Evolutionary conservation across 2,113 vertebrate species (phyloP), one percentile per base, ranked within the genome.

Genomic region (Elephas maximus): DNA sequence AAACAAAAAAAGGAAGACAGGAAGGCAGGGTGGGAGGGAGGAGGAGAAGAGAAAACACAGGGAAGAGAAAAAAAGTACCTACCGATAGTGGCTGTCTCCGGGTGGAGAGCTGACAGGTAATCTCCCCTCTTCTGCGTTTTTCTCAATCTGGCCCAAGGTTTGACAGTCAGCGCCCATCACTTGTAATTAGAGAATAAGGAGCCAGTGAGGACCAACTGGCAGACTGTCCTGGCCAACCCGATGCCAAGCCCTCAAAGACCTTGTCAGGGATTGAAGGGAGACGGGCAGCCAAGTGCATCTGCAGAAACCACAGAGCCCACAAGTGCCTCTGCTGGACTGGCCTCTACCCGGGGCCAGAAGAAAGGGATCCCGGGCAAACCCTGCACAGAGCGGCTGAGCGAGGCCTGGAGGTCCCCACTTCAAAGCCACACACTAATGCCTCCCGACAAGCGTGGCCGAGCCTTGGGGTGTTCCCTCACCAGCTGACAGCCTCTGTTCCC

Each of bases 401-500:
- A 81, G 93, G 76, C 76, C 79, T 1, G 0, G 89, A 91, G 90
- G 93, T 89, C 83, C 92, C 87, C 65, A 91, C 96, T 97, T 98
- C 95, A 97, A 97, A 97, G 96, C 87, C 92, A 80, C 87, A 30
- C 20, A 2, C 83, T 97, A 96, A 97, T 97, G 97, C 80, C 92
- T 97, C 96, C 90, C 23, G 87, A 97, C 96, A 96, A 97, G 93
- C 95, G 14, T 96, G 93, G 96, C 96, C 0, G 37, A 95, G 92
- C 92, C 78, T 85, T 0, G 7, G 91, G 83, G 76, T 94, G 45
- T 90, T 91, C 91, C 87, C 95, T 96, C 2, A 1, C 83, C 1
- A 28, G 5, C 74, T 95, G 89, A 95, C 96, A 93, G 89, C 23
- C 18, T 90, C 91, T 83, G 79, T 90, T 96, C 90, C 90, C 92